Evolutionary conservation across 1,140 invertebrate species (phyloP), one percentile per base, ranked within the genome.

Genomic region (Schlechtendalia chinensis): DNA sequence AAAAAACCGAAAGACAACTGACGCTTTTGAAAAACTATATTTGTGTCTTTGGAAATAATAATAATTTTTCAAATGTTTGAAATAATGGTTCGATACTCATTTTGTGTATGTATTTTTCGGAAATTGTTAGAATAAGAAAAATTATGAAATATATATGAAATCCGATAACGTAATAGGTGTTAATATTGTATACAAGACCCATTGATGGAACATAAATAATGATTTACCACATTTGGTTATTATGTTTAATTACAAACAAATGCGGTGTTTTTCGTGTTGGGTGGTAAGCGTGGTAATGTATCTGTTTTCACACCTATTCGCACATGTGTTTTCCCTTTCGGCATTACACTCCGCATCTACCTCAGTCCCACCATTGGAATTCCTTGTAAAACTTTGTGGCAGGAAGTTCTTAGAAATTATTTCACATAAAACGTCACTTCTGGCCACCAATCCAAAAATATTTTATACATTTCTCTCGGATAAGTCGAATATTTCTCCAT

Each of bases 251-350:
- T 77, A 77, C 54, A 59, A 77, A 45, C 72, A 77, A 77, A 77
- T 77, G 72, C 72, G 12, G n/a, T 45, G 17, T 77, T 8, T 72
- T 53, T 54, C 69, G 47, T 0, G 69, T 54, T 72, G 50, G 69
- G 53, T 54, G 56, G 72, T 75, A 19, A 14, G 6, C 29, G 54
- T 58, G n/a, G 39, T 24, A 59, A 54, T 77, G 72, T 54, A 59
- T 77, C 72, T 77, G 72, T 77, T 77, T 77, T 77, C 72, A 77
- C 72, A 77, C 72, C 72, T 77, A 77, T 77, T 77, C 54, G 72
- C 72, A 77, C 72, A 77, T 45, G 72, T 77, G 72, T 27, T 29
- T 22, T 32, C 72, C 72, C n/a, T 11, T 39, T 56, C 2, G 39
- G 14, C 14, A 5, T 47, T 22, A 1, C 19, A 14, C 19, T 65